Percentiles rank a stretch among this genome's conserved stretches.
Conservation (phyloP, 2,113 vertebrate species). For the Pyrgilauda ruficollis region DNA sequence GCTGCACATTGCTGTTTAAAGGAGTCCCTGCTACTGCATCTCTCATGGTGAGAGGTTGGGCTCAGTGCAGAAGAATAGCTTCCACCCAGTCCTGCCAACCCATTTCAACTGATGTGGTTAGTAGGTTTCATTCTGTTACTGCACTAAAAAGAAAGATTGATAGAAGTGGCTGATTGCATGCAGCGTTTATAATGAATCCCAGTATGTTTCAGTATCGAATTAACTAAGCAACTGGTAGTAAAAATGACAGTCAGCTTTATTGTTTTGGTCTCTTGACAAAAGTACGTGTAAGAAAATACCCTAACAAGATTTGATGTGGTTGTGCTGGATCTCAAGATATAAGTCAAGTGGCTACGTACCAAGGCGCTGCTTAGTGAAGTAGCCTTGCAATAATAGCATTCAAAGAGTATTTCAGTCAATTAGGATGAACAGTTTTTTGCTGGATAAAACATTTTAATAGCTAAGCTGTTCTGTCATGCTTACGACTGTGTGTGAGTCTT, state of each 20-base stretch:
- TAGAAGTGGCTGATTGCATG: slow-evolving; percentile 31
- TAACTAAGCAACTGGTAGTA: slow-evolving; percentile 48
- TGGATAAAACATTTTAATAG: slow-evolving; percentile 50
- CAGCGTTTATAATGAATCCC: slow-evolving; percentile 37
- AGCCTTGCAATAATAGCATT: slow-evolving; percentile 22
- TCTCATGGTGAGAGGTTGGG: neutral
- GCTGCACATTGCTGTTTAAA: neutral
- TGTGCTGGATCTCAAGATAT: neutral
- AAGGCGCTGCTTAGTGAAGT: neutral
- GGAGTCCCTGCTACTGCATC: neutral
- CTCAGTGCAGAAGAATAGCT: neutral
- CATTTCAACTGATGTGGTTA: neutral
- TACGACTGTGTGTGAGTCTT: neutral
- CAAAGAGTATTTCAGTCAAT: slow-evolving; percentile 42
- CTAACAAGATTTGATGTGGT: slow-evolving; percentile 26
- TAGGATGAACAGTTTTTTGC: slow-evolving; percentile 27
- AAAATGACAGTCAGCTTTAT: slow-evolving; percentile 51
- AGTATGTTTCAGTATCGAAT: slow-evolving; percentile 12
- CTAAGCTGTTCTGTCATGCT: slow-evolving; percentile 30
- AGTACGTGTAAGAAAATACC: slow-evolving; percentile 25
- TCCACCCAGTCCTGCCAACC: neutral
- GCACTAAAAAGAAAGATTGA: neutral
- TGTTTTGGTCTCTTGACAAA: slow-evolving; percentile 27
- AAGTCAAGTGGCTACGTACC: neutral
- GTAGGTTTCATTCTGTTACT: slow-evolving; percentile 19